Base-by-base conservation (phyloP, 2,797 vertebrate species). In the Aldrovandia affinis region DNA sequence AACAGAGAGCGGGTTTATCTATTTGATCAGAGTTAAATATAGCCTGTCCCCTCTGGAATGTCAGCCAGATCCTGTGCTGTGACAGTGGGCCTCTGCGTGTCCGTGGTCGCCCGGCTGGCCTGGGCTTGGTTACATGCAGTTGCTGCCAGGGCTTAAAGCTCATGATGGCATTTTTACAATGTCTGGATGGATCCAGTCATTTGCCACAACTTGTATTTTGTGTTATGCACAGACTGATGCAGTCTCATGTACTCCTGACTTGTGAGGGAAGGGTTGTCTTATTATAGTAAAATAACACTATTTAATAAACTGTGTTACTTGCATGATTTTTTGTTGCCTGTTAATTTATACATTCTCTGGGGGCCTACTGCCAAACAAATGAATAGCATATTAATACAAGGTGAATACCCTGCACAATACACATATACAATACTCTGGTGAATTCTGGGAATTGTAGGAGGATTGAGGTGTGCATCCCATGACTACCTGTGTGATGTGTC, bases 1-100 rank as follows among this genome's bases (percentile, higher is more conserved):
- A 92, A 91, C 83, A 91, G 65, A 80, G 73, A 44, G 57, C 3
- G 28, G 50, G 42, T 61, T 59, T 61, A 39, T 63, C 25, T n/a
- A 22, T 63, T 42, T 81, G 55, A 59, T 63, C 20, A 30, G 15
- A 33, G 50, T 80, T 80, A 80, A 57, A 80, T 80, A 57, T 57
- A 55, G 54, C 50, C 18, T 18, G 50, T 18, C 78, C 50, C 10
- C 50, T 8, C 50, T 55, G 78, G 54, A 30, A 57, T 57, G 52
- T 5, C 6, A 22, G 15, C 50, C 78, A 33, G 78, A 28, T 57
- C 65, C 28, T 12, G 65, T 9, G 33, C 28, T 14, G 33, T 14
- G 65, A 33, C 50, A 10, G 78, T 14, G 28, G 78, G 50, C 2
- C 18, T 10, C 28, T 22, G 68, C 10, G 18, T 79, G 78, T 47